phyloP scores from a whole-genome alignment of 2,113 vertebrate genomes.

The Protobothrops flavoviridis region DNA sequence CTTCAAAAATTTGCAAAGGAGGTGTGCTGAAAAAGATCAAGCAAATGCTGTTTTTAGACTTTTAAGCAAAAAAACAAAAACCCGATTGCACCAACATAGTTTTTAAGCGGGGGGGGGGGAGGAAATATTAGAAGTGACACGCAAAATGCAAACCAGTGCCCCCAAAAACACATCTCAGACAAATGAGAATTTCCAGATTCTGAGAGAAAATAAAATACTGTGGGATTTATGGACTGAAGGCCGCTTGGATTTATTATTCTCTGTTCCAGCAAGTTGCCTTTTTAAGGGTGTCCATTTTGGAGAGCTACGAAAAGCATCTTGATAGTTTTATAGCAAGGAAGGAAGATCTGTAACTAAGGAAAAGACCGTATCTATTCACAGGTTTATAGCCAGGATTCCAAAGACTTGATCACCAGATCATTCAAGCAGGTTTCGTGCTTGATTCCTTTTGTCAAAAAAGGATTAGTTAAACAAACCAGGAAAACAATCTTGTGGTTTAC shows the following conservation, averaged over 20 bases:
- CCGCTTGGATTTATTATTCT: slow-evolving; percentile 23
- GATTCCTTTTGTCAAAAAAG: neutral
- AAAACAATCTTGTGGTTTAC: neutral
- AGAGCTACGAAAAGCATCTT: slow-evolving; percentile 38
- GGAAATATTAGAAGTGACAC: neutral
- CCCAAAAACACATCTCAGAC: neutral
- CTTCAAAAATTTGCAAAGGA: neutral
- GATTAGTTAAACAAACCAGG: neutral
- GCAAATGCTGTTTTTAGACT: neutral
- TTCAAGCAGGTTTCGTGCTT: neutral
- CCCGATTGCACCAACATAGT: neutral
- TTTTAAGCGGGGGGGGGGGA: neutral
- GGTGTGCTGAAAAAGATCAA: slow-evolving; percentile 7
- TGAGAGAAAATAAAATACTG: slow-evolving; percentile 48
- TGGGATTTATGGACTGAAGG: slow-evolving; percentile 26
- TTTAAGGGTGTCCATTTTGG: slow-evolving; percentile 53
- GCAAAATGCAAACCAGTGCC: neutral
- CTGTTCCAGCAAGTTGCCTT: slow-evolving; percentile 27
- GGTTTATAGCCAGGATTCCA: neutral
- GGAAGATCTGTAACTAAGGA: neutral
- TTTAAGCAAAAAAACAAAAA: neutral
- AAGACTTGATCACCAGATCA: neutral
- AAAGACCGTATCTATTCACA: neutral
- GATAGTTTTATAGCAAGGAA: slow-evolving; percentile 8
- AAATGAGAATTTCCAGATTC: slow-evolving; percentile 42